A percentile compares a stretch with the other conserved stretches of the same genome.
Evolutionary conservation across 2,113 vertebrate species (phyloP).

Genomic region (Apeltes quadracus): DNA sequence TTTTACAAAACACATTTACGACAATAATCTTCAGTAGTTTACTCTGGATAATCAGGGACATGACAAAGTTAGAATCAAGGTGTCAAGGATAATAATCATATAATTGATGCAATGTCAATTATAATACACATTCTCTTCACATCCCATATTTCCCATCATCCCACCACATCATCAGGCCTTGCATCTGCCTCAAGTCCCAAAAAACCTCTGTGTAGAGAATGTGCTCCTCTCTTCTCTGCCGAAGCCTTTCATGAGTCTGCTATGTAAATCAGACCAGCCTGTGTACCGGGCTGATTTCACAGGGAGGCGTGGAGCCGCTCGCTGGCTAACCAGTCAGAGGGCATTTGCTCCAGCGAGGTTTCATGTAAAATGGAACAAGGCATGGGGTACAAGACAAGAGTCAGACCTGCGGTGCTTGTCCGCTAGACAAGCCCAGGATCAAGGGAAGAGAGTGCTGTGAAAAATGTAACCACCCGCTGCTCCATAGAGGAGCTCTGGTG

Average conservation of each 20-base stretch:
- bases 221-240: slow-evolving; percentile 17
- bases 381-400: slow-evolving; percentile 52
- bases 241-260: slow-evolving; percentile 37
- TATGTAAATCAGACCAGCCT: slow-evolving; percentile 49
- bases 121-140: background rate
- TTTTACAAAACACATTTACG: background rate
- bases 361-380: slow-evolving; percentile 65
- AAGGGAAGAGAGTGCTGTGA: slow-evolving; percentile 41
- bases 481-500: slow-evolving; percentile 15
- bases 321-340: slow-evolving; percentile 44
- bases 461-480: slow-evolving; percentile 55
- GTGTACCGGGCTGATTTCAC: slow-evolving; percentile 44
- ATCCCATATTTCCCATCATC: slow-evolving; percentile 24
- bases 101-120: background rate
- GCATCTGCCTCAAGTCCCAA: slow-evolving; percentile 35
- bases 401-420: slow-evolving; percentile 45
- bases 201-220: slow-evolving; percentile 16
- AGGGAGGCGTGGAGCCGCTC: slow-evolving; percentile 20
- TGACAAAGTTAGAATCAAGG: background rate
- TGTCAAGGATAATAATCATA: background rate
- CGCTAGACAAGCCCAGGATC: slow-evolving; percentile 37
- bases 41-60: background rate
- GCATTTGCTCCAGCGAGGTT: slow-evolving; percentile 57
- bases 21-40: background rate
- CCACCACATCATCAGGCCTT: slow-evolving; percentile 48